Evolutionary conservation across 2,113 vertebrate genomes (phyloP).

Genomic region (Mola mola): DNA sequence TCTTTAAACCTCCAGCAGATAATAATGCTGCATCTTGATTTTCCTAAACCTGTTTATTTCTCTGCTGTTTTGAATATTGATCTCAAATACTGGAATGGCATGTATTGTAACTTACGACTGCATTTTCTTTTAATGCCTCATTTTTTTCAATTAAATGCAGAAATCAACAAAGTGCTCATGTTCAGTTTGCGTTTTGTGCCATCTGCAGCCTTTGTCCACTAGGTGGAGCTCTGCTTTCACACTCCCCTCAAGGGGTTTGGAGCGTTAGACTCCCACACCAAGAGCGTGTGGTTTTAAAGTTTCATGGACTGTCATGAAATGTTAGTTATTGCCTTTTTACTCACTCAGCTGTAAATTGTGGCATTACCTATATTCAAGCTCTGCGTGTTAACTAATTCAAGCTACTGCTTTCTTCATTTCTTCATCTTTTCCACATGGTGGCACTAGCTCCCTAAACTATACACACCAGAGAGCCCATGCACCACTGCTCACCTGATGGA

Average conservation of each 20-base stretch:
- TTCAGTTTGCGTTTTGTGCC: background rate
- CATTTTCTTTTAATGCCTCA: background rate
- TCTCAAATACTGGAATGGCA: constrained; percentile 4
- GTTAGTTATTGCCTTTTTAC: too few species aligned
- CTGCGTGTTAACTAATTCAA: background rate
- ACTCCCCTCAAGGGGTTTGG: background rate
- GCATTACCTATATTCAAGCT: background rate
- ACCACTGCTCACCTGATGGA: constrained; percentile 76
- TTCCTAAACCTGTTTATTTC: background rate
- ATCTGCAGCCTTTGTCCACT: constrained; percentile 29
- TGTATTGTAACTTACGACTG: constrained; percentile 5
- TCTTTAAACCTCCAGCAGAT: background rate
- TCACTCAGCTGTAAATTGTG: background rate
- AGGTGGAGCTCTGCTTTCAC: constrained; percentile 55
- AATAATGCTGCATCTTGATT: background rate
- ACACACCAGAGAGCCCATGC: constrained; percentile 48
- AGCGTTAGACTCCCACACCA: too few species aligned
- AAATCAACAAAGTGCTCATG: constrained; percentile 7
- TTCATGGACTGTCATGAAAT: too few species aligned
- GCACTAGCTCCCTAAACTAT: constrained; percentile 53
- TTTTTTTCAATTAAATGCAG: background rate
- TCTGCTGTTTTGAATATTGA: background rate
- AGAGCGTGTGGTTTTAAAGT: too few species aligned
- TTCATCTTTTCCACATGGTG: constrained; percentile 61
- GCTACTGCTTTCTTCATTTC: background rate